Base-by-base conservation (phyloP, 2,888 invertebrate genomes). In the Tineola bisselliella region DNA sequence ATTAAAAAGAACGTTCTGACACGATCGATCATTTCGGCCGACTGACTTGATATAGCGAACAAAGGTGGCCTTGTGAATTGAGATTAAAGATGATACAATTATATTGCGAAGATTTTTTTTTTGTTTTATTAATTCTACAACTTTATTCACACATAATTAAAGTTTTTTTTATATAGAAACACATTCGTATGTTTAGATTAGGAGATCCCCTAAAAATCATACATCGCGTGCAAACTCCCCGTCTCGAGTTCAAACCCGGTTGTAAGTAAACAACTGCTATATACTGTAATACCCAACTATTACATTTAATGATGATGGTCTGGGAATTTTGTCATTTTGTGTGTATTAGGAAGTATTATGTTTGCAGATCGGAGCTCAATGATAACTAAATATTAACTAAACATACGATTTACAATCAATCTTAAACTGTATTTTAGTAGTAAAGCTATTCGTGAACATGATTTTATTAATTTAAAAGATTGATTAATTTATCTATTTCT, bases 1-100 rank as follows among this genome's bases (percentile, higher is more conserved):
- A 87, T 86, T 84, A 84, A 86, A 84, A 86, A 75, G 79, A 78
- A 82, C 86, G 80, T 82, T 80, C 81, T 74, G 73, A 70, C 79
- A 71, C 82, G 75, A 87, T 87, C 86, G 86, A 86, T 87, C 86
- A 87, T 83, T 81, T 75, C 75, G 74, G 81, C 48, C 58, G 58
- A 81, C 48, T 33, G 58, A 58, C 56, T 56, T 25, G 56, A 48
- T 48, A 48, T 13, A 25, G 10, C n/a, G 54, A 54, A 54, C 54
- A 54, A 58, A 58, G 33, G 33, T 58, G 33, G 33, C 58, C 56
- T 25, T 56, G 30, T 30, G 56, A 56, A 56, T 56, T 56, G 56
- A 56, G 48, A 48, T 48, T 48, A 48, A 48, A 48, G 48, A 48
- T 48, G 48, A 13, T 48, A 17, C 17, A 48, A 48, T 48, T 48